phyloP scores from a whole-genome alignment of 1,140 invertebrate species.

The Drosophila sulfurigaster region DNA sequence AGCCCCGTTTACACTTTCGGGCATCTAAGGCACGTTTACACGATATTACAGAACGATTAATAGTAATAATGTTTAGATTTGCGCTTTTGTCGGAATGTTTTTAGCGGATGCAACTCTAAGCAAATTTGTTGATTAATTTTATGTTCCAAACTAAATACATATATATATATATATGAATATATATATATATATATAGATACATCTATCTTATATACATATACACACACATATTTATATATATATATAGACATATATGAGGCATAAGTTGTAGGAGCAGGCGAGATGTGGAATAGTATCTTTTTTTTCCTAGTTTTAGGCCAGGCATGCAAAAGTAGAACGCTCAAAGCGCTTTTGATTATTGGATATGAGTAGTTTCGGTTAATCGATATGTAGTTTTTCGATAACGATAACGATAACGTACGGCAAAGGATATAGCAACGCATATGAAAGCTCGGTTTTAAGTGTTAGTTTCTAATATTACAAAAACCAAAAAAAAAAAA shows the following conservation, averaged over 20 bases:
- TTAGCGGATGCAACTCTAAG: slow-evolving; percentile 60
- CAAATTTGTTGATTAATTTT: slow-evolving; percentile 81
- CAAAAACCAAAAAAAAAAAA: slow-evolving; percentile 6
- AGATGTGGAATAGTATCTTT: slow-evolving; percentile 48
- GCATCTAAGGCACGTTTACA: slow-evolving; percentile 27
- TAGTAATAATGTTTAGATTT: slow-evolving; percentile 35
- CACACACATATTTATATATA: slow-evolving; percentile 30
- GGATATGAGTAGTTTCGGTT: slow-evolving; percentile 37
- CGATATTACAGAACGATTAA: slow-evolving; percentile 1
- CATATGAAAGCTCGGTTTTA: slow-evolving; percentile 74
- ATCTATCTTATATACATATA: slow-evolving; percentile 26
- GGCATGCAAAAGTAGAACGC: slow-evolving; percentile 69
- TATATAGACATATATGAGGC: slow-evolving; percentile 16
- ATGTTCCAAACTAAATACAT: slow-evolving; percentile 62
- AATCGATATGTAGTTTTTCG: slow-evolving; percentile 24
- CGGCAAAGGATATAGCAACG: slow-evolving; percentile 74
- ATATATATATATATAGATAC: background rate
- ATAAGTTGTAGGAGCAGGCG: slow-evolving; percentile 17
- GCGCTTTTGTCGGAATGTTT: slow-evolving; percentile 38
- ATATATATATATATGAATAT: slow-evolving; percentile 25
- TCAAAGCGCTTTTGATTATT: slow-evolving; percentile 71
- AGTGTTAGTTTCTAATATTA: slow-evolving; percentile 72
- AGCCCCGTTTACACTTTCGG: slow-evolving; percentile 24
- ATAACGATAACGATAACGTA: slow-evolving; percentile 9
- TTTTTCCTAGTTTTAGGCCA: slow-evolving; percentile 74